Base-by-base conservation (phyloP, 2,113 vertebrate species). In the Hypanus sabinus region DNA sequence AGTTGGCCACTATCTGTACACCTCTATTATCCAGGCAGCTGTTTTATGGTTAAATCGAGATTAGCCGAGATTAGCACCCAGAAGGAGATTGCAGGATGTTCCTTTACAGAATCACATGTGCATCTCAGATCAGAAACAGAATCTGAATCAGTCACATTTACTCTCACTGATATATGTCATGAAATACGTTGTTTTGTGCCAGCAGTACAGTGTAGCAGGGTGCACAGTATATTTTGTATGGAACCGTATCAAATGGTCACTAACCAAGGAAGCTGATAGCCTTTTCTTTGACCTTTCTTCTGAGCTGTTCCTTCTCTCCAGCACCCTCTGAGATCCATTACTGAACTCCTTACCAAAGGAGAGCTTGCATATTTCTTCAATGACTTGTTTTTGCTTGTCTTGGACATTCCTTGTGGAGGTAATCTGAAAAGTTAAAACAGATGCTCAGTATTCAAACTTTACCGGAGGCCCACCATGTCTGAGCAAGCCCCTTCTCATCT, bases 231-330 rank as follows among this genome's bases (percentile, higher is more conserved):
- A 3, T 46, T 46, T 46, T 3, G 1, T 81, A n/a, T 62, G 85
- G 65, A n/a, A 7, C 27, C 12, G 27, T 27, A 33, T 14, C 71
- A 73, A 65, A 6, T 14, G 9, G 12, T 93, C 93, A 96, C 97
- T 97, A 96, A 99, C 98, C 57, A 0, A 94, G 77, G 93, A 94
- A 94, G 95, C 95, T 80, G 94, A n/a, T 71, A 62, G 95, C 16
- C 70, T 93, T 95, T 98, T 99, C 96, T 97, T 99, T 22, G 96
- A 93, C 11, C 91, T 95, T 96, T 97, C 98, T 95, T 99, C 99
- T 94, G 99, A 97, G 96, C 98, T 99, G 95, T 98, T 96, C 96
- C 99, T 99, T 94, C 98, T 96, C 95, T 99, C 99, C 95, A 99
- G 98, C 85, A 97, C 94, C 94, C 95, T 96, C 95, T 98, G 98